Evolutionary conservation across 2,113 vertebrate species (phyloP), one percentile per base, ranked within the genome.

Genomic region (Crotophaga sulcirostris): DNA sequence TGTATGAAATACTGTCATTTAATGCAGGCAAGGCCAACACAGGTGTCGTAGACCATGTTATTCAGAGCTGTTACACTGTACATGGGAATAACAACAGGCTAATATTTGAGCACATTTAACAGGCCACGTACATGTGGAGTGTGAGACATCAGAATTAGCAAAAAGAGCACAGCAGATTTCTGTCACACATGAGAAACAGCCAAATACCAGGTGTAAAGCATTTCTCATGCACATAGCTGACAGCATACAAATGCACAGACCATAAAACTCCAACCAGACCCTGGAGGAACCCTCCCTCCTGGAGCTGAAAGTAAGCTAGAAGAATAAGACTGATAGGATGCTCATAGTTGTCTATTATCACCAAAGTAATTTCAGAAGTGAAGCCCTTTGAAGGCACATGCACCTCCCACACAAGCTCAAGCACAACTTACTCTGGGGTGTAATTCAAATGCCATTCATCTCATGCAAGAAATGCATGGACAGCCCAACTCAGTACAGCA

Each of bases 341-440:
- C 59, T 74, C 3, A 1, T 3, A 52, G 64, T 42, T 42, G 58
- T 40, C 56, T 0, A 0, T 26, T 47, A 36, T 17, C 58, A 60
- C 31, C 25, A 38, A 59, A 23, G 55, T 55, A 8, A 21, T 75
- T 84, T 33, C 58, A 47, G 52, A 29, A 58, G 8, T 31, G 19
- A 78, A 90, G 42, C 34, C 11, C 47, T 84, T 23, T 56, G 70
- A 85, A 51, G 36, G 40, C 47, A 34, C 0, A 0, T 33, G 78
- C 11, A 59, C 33, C 38, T 59, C 74, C 29, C 38, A 63, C 62
- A 59, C 15, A 36, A 84, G 38, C n/a, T 80, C 11, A 31, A 55
- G 18, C 56, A 40, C 31, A 62, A 9, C 26, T 47, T 21, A 3
- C 17, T 42, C 25, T 19, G 10, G 15, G 13, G 1, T 28, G 49